Conservation (phyloP, 2,113 vertebrate species). For the Apodemus speciosus region DNA sequence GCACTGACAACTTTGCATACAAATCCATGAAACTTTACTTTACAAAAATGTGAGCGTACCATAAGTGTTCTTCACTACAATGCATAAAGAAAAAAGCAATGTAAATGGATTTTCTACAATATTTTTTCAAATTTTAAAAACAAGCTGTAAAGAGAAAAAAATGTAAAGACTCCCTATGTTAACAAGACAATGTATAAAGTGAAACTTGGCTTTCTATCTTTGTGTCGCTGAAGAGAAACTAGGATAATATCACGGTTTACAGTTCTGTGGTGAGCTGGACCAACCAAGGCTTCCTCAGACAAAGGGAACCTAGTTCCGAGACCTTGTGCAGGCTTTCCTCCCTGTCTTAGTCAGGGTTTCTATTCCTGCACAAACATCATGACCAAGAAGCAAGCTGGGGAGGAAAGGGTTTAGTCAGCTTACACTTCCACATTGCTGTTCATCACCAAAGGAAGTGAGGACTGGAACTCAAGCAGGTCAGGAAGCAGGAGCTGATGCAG, state of each 20-base stretch:
- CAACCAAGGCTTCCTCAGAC: not conserved
- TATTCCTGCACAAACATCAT: too few relatives aligned
- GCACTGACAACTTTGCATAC: not conserved
- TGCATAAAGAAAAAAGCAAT: not conserved
- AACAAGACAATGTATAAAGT: not conserved
- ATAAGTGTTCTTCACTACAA: not conserved
- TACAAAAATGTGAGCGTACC: not conserved
- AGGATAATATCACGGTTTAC: not conserved
- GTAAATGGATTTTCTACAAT: not conserved
- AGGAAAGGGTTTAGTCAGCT: too few relatives aligned
- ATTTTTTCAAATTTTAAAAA: not conserved
- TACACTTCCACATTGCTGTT: too few relatives aligned
- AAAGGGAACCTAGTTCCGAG: not conserved
- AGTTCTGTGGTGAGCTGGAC: not conserved
- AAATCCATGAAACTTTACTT: not conserved
- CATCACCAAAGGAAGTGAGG: too few relatives aligned
- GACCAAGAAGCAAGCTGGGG: too few relatives aligned
- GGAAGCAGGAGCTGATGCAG: too few relatives aligned
- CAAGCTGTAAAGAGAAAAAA: not conserved
- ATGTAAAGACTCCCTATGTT: not conserved
- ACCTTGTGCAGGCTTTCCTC: not conserved
- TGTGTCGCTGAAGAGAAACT: not conserved
- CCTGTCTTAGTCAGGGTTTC: too few relatives aligned
- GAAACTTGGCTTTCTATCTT: not conserved
- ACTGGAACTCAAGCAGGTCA: too few relatives aligned